Percentiles rank a stretch among this genome's conserved stretches.
These are phyloP conservation scores for Adelges cooleyi DNA, from an alignment of 1,140 invertebrate species.

Conservation along the genomic window DNA sequence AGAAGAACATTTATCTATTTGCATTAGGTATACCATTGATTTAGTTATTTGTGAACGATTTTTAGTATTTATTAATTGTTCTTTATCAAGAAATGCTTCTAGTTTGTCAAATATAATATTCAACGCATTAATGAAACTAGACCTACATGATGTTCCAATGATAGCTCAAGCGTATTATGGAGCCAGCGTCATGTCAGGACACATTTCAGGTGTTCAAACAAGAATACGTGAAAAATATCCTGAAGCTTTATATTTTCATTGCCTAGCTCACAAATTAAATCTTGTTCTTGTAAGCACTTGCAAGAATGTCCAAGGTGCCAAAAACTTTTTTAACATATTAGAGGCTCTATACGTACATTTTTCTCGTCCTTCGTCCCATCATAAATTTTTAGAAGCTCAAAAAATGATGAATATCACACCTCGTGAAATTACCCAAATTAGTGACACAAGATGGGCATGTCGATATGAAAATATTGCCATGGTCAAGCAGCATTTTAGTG, in stretches of 20 bases:
- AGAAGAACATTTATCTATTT: background rate
- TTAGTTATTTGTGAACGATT: background rate
- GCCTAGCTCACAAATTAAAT: background rate
- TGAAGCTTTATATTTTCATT: background rate
- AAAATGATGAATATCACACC: background rate
- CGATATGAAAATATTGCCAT: background rate
- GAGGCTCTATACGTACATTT: background rate
- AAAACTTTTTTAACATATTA: background rate
- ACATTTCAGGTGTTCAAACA: background rate
- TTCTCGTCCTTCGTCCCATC: background rate
- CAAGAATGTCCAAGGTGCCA: background rate
- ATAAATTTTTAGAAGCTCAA: background rate
- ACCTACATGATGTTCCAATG: background rate
- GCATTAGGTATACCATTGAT: background rate
- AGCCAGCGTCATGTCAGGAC: background rate
- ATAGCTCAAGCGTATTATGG: background rate
- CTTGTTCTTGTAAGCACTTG: background rate
- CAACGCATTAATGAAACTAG: background rate
- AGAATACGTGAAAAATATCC: background rate
- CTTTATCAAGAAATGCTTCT: background rate
- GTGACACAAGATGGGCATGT: background rate
- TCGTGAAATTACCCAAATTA: background rate
- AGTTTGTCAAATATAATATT: background rate
- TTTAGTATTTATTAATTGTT: background rate
- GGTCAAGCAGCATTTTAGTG: background rate